A percentile compares a stretch with the other conserved stretches of the same genome.
Evolutionary conservation across 2,113 vertebrate genomes (phyloP).

Genomic region (Myotis yumanensis): DNA sequence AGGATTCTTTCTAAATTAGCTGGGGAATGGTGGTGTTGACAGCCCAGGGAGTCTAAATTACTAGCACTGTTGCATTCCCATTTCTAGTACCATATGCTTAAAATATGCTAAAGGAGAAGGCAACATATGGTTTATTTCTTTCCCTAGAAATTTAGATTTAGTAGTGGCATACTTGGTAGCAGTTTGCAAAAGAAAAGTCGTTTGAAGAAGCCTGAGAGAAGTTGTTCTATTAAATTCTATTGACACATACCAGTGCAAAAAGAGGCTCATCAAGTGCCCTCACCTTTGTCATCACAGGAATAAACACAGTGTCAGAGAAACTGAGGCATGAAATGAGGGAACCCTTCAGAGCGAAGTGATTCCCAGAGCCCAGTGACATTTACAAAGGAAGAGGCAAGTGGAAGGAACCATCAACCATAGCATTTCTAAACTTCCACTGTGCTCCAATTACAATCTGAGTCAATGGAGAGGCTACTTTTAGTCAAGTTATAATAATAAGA

Average conservation of each 20-base stretch:
- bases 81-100: slow-evolving; percentile 70
- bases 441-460: slow-evolving; percentile 18
- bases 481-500: slow-evolving; percentile 16
- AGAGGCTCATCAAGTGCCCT: neutral
- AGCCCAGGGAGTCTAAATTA: slow-evolving; percentile 63
- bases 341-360: neutral
- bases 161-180: slow-evolving; percentile 59
- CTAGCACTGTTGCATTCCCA: slow-evolving; percentile 24
- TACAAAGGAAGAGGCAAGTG: slow-evolving; percentile 23
- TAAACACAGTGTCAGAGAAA: neutral
- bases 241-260: slow-evolving; percentile 18
- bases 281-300: neutral
- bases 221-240: slow-evolving; percentile 51
- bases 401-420: slow-evolving; percentile 9
- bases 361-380: neutral
- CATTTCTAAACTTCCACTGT: neutral
- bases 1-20: slow-evolving; percentile 54
- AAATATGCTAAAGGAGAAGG: slow-evolving; percentile 67
- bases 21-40: slow-evolving; percentile 23
- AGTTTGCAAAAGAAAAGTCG: slow-evolving; percentile 46
- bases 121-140: slow-evolving; percentile 71
- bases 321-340: slow-evolving; percentile 24
- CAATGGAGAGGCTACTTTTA: neutral
- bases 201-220: slow-evolving; percentile 41
- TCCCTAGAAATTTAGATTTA: slow-evolving; percentile 68